Evolutionary conservation across 2,888 invertebrate genomes (phyloP), one percentile per base, ranked within the genome.

Genomic region (Macrosoma leucophasiata): DNA sequence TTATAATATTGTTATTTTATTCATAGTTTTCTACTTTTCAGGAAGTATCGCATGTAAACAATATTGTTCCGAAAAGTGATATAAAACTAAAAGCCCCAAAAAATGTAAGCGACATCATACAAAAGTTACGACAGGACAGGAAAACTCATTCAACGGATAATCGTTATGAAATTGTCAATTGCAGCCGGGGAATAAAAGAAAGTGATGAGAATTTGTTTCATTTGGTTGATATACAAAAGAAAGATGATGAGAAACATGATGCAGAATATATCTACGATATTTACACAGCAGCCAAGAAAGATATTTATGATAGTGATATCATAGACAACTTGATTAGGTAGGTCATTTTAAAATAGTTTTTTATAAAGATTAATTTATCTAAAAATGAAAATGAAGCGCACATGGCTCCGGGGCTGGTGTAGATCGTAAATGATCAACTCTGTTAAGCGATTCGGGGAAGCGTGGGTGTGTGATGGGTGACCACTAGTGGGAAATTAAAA

Each of bases 141-240:
- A 77, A 81, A 43, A 62, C 73, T n/a, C 49, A 50, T 1, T 50
- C 77, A 2, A 37, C 48, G 0, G 68, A 72, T 29, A 75, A 59
- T 36, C 69, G 84, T 12, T 82, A 84, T 36, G 68, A 82, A 48
- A 60, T 85, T 3, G 69, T 84, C 0, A 84, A 81, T 36, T 78
- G 62, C 30, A 65, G 64, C 33, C 52, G 85, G 53, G 81, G 78
- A 0, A 24, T 85, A 2, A 68, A 66, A 38, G 62, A 70, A 2
- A 40, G 47, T 7, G 46, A 43, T 2, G 58, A 66, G 1, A 57
- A 62, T 21, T 8, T 54, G 2, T 61, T 69, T 36, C 58, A 76
- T 52, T 48, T 82, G 36, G 72, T 85, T 2, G 84, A 84, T 39
- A 46, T 84, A 30, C 59, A 50, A 11, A 67, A 58, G 19, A 50